These are phyloP conservation scores for Asobara japonica DNA, from an alignment of 1,140 invertebrate species.

Conservation along the genomic window DNA sequence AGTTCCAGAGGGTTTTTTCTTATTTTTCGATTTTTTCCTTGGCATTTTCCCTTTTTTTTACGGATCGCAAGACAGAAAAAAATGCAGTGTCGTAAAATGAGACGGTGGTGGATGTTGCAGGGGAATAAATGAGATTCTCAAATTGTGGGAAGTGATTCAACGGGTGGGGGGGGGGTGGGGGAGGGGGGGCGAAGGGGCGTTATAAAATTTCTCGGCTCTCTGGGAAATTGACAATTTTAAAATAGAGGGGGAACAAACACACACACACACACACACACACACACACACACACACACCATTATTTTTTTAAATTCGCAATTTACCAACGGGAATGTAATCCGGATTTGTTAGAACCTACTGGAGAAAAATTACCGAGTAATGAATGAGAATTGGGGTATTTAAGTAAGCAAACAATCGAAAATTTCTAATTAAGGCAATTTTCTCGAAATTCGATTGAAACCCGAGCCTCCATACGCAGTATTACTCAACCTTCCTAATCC, in stretches of 20 bases:
- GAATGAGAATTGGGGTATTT: too few species aligned
- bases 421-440: background rate
- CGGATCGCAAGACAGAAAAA: background rate
- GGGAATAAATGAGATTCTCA: background rate
- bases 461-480: background rate
- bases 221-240: too few species aligned
- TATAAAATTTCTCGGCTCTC: too few species aligned
- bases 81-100: slow-evolving; percentile 1
- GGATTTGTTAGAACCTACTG: too few species aligned
- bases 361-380: too few species aligned
- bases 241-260: too few species aligned
- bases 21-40: background rate
- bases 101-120: background rate
- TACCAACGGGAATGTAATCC: too few species aligned
- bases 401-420: background rate
- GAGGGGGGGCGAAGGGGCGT: too few species aligned
- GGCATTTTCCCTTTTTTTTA: background rate
- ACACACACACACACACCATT: too few species aligned
- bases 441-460: background rate
- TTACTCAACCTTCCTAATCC: background rate
- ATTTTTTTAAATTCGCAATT: too few species aligned
- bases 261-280: too few species aligned
- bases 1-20: background rate
- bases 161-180: too few species aligned
- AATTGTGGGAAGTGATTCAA: background rate